Conservation (phyloP, 2,888 invertebrate species). For the Podabrus alpinus region DNA sequence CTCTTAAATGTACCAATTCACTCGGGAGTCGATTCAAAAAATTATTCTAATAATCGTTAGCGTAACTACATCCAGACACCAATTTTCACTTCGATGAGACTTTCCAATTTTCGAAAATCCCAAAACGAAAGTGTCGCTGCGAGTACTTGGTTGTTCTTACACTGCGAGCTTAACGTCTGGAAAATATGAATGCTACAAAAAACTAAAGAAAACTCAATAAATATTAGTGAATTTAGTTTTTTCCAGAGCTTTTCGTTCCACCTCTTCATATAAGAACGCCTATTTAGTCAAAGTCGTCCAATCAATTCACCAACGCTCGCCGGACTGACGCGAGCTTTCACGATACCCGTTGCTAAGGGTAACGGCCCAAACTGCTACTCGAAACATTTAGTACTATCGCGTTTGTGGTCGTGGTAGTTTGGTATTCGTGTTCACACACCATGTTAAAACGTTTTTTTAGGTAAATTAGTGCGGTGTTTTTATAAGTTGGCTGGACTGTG, state of each 20-base stretch:
- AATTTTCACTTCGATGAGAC: background rate
- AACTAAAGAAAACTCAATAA: slow-evolving; percentile 34
- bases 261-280: slow-evolving; percentile 25
- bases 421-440: slow-evolving; percentile 28
- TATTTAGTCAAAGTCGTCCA: slow-evolving; percentile 39
- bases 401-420: slow-evolving; percentile 51
- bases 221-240: slow-evolving; percentile 38
- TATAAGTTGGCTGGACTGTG: slow-evolving; percentile 37
- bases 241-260: slow-evolving; percentile 29
- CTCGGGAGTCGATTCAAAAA: background rate
- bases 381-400: slow-evolving; percentile 55
- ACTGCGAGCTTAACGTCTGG: background rate
- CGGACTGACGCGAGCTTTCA: slow-evolving; percentile 43
- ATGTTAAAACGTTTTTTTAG: slow-evolving; percentile 35
- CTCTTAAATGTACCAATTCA: background rate
- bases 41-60: background rate
- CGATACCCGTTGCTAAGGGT: slow-evolving; percentile 56
- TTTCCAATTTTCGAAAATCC: background rate
- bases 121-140: background rate
- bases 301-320: slow-evolving; percentile 31
- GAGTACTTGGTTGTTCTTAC: background rate
- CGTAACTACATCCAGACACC: background rate
- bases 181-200: slow-evolving; percentile 24
- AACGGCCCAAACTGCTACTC: slow-evolving; percentile 51
- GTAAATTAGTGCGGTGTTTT: slow-evolving; percentile 26